Base-by-base conservation (phyloP, 2,797 vertebrate genomes). In the Chrosomus eos region DNA sequence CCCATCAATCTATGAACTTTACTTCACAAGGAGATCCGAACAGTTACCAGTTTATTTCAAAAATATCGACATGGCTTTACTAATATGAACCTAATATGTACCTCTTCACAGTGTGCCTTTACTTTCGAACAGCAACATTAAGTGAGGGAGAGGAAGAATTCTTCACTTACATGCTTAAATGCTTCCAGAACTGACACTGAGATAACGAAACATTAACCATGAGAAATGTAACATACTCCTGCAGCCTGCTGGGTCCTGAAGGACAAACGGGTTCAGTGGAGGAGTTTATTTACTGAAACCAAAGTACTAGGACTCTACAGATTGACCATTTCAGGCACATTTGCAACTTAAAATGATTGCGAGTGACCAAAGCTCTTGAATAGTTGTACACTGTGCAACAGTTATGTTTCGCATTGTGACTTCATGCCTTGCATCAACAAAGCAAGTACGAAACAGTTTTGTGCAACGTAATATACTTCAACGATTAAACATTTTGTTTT, bases 161-260 rank as follows among this genome's bases (percentile, higher is more conserved):
- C 33, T 51, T 68, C 18, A 74, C 62, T 23, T 80, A 86, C 31
- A 79, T 82, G 36, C 82, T 6, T 64, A 86, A 88, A 40, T 60
- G 74, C 73, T 62, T 90, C 86, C 83, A 83, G 87, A 88, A 88
- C 58, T 82, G 75, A 90, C 91, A 31, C 64, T 78, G 85, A 72
- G 93, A 92, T 90, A 88, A 68, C 38, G 78, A 18, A 64, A 66
- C 66, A 43, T 71, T 87, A 89, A 89, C 84, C 88, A 91, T 93
- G 93, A 92, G 93, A 95, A 95, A 87, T 79, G 66, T 71, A 36
- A 33, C 88, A 91, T 88, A 93, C 90, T 91, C 90, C 88, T 84
- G 91, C 86, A 89, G 91, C 89, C 85, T 87, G 88, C 88, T 87
- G 91, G 86, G 89, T 90, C 89, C 92, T 91, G 73, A 85, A 85